Evolutionary conservation across 1,140 invertebrate genomes (phyloP).

Genomic region (Microvelia longipes): DNA sequence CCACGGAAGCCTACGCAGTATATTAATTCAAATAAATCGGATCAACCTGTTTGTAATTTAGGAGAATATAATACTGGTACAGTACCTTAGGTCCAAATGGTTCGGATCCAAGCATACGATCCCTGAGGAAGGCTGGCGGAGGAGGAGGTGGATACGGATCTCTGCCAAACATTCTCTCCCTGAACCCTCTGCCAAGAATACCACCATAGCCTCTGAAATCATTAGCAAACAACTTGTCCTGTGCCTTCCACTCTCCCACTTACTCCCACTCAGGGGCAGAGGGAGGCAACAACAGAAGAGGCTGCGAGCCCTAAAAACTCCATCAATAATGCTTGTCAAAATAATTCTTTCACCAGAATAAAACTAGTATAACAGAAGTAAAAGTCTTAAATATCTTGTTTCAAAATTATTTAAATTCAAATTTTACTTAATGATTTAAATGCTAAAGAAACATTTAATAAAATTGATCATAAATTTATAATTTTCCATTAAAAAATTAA

Average conservation of each 20-base stretch:
- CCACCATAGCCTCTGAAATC: constrained; percentile 39
- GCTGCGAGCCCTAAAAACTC: not conserved
- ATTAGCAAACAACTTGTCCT: constrained; percentile 34
- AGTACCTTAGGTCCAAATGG: constrained; percentile 9
- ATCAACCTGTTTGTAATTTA: constrained; percentile 3
- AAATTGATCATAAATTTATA: too few species aligned
- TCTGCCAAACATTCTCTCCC: constrained; percentile 61
- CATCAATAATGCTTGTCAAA: too few species aligned
- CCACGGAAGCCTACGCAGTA: too few species aligned
- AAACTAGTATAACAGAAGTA: too few species aligned
- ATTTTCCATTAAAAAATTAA: too few species aligned
- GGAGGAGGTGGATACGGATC: constrained; percentile 69
- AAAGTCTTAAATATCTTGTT: too few species aligned
- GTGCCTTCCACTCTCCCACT: not conserved
- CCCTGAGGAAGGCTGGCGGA: constrained; percentile 61
- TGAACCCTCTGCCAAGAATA: constrained; percentile 48
- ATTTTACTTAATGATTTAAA: too few species aligned
- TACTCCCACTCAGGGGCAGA: not conserved
- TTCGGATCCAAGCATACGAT: constrained; percentile 63
- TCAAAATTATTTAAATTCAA: too few species aligned
- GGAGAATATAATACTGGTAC: constrained; percentile 6
- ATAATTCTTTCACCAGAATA: too few species aligned
- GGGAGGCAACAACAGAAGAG: not conserved
- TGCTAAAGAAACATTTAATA: too few species aligned
- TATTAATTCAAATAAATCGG: not conserved